Conservation (phyloP, 2,113 vertebrate species). For the Bungarus multicinctus region DNA sequence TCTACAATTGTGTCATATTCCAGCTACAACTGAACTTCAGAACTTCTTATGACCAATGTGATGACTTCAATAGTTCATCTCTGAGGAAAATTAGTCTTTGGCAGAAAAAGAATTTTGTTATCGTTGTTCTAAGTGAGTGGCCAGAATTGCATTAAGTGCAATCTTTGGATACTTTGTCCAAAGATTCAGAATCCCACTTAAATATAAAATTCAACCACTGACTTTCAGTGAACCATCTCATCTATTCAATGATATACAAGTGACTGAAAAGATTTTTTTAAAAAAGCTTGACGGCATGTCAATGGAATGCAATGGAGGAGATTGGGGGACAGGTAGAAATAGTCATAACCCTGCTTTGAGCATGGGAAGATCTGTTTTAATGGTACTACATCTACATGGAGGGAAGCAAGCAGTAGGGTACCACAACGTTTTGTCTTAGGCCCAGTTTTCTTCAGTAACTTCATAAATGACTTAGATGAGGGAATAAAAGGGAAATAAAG, state of each 20-base stretch:
- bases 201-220: neutral
- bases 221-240: neutral
- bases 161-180: neutral
- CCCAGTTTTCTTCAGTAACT: too few species aligned
- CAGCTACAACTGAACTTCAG: neutral
- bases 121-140: neutral
- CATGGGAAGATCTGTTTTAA: too few species aligned
- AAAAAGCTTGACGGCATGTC: neutral
- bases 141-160: neutral
- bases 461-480: too few species aligned
- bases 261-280: neutral
- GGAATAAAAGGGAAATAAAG: too few species aligned
- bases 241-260: neutral
- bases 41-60: neutral
- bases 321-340: too few species aligned
- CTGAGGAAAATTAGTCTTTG: neutral
- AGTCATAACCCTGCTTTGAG: neutral
- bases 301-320: neutral
- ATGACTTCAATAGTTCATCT: neutral
- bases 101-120: neutral
- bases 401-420: too few species aligned
- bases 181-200: neutral
- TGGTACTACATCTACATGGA: too few species aligned
- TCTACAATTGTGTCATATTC: neutral
- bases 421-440: too few species aligned